phyloP scores from a whole-genome alignment of 2,888 invertebrate genomes.

The Cinara cedri region DNA sequence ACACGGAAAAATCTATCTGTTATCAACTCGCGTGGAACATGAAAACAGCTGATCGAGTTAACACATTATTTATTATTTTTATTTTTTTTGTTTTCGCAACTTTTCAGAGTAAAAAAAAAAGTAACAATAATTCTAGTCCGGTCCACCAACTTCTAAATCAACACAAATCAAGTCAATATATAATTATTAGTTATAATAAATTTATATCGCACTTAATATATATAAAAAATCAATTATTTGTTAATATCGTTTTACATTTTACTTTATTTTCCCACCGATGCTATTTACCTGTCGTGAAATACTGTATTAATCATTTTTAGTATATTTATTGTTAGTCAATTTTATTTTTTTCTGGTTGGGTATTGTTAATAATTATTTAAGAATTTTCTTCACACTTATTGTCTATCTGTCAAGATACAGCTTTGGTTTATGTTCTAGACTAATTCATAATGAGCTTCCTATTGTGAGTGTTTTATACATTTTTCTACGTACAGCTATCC shows the following conservation, averaged over 20 bases:
- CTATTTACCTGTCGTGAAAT: no score
- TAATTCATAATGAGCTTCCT: slow-evolving; percentile 55
- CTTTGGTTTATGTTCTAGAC: slow-evolving; percentile 37
- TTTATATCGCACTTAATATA: not conserved
- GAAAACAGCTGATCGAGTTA: slow-evolving; percentile 28
- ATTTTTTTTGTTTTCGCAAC: slow-evolving; percentile 19
- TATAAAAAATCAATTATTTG: not conserved
- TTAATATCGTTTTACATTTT: not conserved
- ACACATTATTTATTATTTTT: slow-evolving; percentile 28
- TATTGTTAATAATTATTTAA: no score
- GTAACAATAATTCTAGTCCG: slow-evolving; percentile 1
- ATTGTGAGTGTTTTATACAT: slow-evolving; percentile 30
- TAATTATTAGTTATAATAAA: no score
- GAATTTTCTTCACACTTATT: not conserved
- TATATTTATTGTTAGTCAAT: no score
- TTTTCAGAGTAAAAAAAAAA: not conserved
- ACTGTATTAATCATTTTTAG: no score
- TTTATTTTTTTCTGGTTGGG: no score
- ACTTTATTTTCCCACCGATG: not conserved
- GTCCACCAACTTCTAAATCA: not conserved
- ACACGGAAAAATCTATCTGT: not conserved
- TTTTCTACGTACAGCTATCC: not conserved
- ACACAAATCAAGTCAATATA: no score
- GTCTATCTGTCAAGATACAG: slow-evolving; percentile 18
- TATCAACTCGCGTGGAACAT: slow-evolving; percentile 14